Percentiles rank a stretch among this genome's conserved stretches.
These are phyloP conservation scores for Eristalis tenax DNA, from an alignment of 2,888 invertebrate species.

Conservation along the genomic window DNA sequence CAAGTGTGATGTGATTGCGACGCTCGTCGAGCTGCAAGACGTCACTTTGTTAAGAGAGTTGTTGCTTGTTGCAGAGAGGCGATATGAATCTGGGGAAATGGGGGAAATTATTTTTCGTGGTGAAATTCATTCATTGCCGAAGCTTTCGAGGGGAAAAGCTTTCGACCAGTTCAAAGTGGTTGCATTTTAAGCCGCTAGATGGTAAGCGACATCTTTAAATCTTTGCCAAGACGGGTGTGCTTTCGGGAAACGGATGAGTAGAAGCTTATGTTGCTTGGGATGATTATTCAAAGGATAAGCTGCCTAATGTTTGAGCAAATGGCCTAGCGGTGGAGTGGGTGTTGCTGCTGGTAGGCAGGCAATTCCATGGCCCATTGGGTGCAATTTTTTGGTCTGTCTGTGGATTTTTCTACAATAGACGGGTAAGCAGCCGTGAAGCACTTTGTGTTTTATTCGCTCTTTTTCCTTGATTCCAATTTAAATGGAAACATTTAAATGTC, in stretches of 20 bases:
- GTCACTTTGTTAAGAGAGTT: conserved; percentile 6
- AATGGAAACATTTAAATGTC: neutral
- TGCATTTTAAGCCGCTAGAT: conserved; percentile 38
- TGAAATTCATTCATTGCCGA: neutral
- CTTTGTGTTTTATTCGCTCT: neutral
- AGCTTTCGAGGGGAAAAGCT: conserved; percentile 42
- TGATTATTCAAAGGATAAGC: conserved; percentile 55
- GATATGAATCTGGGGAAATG: conserved; percentile 22
- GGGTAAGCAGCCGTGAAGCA: conserved; percentile 34
- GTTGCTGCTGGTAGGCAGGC: neutral
- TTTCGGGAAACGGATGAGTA: neutral
- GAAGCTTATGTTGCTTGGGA: conserved; percentile 33
- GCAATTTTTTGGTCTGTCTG: neutral
- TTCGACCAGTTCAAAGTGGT: conserved; percentile 29
- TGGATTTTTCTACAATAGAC: neutral
- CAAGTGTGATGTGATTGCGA: neutral
- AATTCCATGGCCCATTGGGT: conserved; percentile 12
- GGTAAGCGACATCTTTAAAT: conserved; percentile 12
- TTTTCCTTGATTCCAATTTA: neutral
- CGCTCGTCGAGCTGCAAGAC: neutral
- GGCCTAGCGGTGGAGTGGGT: conserved; percentile 4
- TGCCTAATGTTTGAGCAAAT: conserved; percentile 49
- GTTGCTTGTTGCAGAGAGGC: neutral
- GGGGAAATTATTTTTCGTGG: conserved; percentile 4
- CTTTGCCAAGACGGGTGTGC: neutral